Evolutionary conservation across 2,888 invertebrate species (phyloP).

Genomic region (Harpagoxenus sublaevis): DNA sequence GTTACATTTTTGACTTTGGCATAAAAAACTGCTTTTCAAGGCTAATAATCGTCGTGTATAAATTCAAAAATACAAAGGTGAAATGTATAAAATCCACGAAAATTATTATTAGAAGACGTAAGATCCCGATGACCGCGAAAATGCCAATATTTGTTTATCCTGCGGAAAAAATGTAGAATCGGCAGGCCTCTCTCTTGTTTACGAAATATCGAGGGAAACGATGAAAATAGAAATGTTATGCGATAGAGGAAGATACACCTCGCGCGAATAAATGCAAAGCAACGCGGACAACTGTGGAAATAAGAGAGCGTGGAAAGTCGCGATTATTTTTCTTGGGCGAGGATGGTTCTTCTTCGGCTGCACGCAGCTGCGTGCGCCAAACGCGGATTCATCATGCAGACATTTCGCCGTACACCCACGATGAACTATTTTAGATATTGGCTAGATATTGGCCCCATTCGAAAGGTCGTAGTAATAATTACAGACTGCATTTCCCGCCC

Average conservation of each 20-base stretch:
- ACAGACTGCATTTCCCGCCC: conserved; percentile 52
- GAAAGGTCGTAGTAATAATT: conserved; percentile 70
- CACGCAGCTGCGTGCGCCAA: conserved; percentile 41
- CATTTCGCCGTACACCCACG: conserved; percentile 62
- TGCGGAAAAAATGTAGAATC: neutral
- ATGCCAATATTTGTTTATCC: neutral
- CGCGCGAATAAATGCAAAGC: conserved; percentile 16
- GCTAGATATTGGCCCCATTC: conserved; percentile 44
- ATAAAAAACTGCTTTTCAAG: conserved; percentile 3
- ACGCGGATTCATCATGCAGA: conserved; percentile 42
- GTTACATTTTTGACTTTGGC: neutral
- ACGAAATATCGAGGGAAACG: neutral
- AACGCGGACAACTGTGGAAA: conserved; percentile 6
- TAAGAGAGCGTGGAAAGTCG: conserved; percentile 3
- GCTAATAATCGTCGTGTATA: neutral
- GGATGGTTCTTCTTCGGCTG: neutral
- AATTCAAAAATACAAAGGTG: neutral
- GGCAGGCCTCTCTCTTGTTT: neutral
- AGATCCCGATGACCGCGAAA: neutral
- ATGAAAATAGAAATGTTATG: conserved; percentile 7
- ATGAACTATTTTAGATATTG: conserved; percentile 64
- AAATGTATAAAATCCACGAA: neutral
- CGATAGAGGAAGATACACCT: neutral
- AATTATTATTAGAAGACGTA: neutral
- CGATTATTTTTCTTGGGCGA: conserved; percentile 48